Conservation (phyloP, 2,888 invertebrate species). For the Achlya flavicornis region DNA sequence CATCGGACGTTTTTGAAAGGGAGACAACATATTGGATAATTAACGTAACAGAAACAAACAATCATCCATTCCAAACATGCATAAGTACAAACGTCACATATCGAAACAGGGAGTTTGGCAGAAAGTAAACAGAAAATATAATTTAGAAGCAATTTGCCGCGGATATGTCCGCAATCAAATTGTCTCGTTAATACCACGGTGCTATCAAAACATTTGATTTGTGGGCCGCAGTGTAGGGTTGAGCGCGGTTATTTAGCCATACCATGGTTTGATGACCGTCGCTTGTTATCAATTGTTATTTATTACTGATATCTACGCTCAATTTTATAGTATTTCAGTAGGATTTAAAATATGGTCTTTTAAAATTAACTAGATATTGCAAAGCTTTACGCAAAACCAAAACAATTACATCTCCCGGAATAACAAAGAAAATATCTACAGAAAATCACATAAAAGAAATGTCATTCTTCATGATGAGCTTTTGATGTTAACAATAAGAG, state of each 20-base stretch:
- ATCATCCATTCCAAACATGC: constrained; percentile 53
- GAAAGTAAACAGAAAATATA: constrained; percentile 84
- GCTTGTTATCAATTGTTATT: constrained; percentile 70
- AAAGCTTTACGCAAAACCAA: no score
- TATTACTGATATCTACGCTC: constrained; percentile 38
- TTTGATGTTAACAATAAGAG: no score
- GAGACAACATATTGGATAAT: constrained; percentile 71
- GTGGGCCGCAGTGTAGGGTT: constrained; percentile 69
- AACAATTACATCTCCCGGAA: no score
- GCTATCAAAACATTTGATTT: constrained; percentile 85
- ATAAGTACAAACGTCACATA: constrained; percentile 67
- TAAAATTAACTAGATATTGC: neutral
- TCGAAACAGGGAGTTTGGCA: constrained; percentile 78
- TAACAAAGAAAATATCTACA: no score
- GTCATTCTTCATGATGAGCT: no score
- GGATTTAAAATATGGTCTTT: neutral
- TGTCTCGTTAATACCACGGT: constrained; percentile 83
- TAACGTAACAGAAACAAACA: constrained; percentile 73
- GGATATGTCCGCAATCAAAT: constrained; percentile 84
- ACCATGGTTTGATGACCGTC: constrained; percentile 72
- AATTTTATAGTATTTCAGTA: constrained; percentile 1
- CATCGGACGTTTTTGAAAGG: constrained; percentile 56
- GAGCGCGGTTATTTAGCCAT: constrained; percentile 73
- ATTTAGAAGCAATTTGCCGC: constrained; percentile 83
- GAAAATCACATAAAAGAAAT: no score